These are phyloP conservation scores for Periophthalmus magnuspinnatus DNA, from an alignment of 2,797 vertebrate genomes.

Conservation along the genomic window DNA sequence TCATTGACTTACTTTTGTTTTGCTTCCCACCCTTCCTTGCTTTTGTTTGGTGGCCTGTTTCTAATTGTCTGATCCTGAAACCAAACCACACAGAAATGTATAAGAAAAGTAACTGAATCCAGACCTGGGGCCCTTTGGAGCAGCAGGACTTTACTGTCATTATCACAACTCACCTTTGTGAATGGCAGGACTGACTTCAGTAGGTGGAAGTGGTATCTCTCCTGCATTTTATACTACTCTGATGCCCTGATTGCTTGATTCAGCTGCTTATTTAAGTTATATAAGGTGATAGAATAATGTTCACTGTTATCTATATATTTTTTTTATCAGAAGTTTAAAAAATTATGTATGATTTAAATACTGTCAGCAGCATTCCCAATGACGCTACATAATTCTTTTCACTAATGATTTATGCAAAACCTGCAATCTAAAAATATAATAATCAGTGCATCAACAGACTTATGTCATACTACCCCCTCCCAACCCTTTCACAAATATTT, in stretches of 20 bases:
- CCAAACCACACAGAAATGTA: slow-evolving; percentile 17
- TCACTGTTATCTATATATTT: too few relatives aligned
- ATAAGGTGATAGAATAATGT: too few relatives aligned
- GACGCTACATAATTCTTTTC: background rate
- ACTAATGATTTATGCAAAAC: background rate
- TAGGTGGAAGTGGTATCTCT: background rate
- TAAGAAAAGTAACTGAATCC: slow-evolving; percentile 19
- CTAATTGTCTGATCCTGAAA: slow-evolving; percentile 32
- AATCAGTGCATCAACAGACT: background rate
- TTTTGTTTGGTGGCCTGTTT: slow-evolving; percentile 44
- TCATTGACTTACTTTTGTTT: slow-evolving; percentile 19
- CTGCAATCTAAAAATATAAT: background rate
- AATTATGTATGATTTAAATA: too few relatives aligned
- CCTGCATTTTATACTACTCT: too few relatives aligned
- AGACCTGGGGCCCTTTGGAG: slow-evolving; percentile 9
- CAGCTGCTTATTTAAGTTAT: too few relatives aligned
- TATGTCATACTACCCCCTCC: background rate
- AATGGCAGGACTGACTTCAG: slow-evolving; percentile 31
- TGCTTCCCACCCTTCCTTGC: slow-evolving; percentile 35
- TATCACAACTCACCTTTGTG: slow-evolving; percentile 34
- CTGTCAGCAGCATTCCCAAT: too few relatives aligned
- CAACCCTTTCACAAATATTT: background rate
- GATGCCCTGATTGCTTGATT: too few relatives aligned
- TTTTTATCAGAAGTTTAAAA: too few relatives aligned
- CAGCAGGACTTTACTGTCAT: slow-evolving; percentile 6